Evolutionary conservation across 2,113 vertebrate species (phyloP), one percentile per base, ranked within the genome.

Genomic region (Phylloscopus whistleri): DNA sequence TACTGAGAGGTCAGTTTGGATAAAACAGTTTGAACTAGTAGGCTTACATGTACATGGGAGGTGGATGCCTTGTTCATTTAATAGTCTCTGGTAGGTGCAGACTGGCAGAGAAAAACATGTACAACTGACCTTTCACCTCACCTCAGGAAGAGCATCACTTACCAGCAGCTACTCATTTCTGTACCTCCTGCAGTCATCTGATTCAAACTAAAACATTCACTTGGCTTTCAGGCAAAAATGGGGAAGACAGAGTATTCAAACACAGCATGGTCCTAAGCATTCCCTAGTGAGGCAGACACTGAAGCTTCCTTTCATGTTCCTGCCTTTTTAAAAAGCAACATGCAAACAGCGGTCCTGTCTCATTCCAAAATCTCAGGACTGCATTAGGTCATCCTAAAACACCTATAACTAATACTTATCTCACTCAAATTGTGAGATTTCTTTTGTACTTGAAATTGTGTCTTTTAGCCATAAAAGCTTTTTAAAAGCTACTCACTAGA

Each of bases 391-490:
- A 70, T 52, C 52, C 28, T 64, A 64, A 91, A 95, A 91, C 31
- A 80, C 62, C 23, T 79, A 16, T 68, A 90, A 56, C 67, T 90
- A 89, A 90, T 35, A 94, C 72, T 94, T 63, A 39, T 43, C 68
- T 93, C 22, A 37, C 53, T 78, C 79, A 93, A 94, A 92, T 66
- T 6, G n/a, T 35, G 44, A 58, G 52, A 83, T 88, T 89, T 78
- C 64, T 84, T 95, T 90, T 90, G 30, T 77, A 90, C 18, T 94
- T 84, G 23, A 92, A 94, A 95, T 92, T 72, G 79, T 6, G 16
- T 48, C 33, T 82, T 91, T 59, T 53, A 80, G 62, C 16, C 41
- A 49, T 63, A 21, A 79, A 46, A 83, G 37, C 35, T 69, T 93
- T 92, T 91, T 49, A 26, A 94, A 96, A 72, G 30, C 19, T 69